A percentile compares a stretch with the other conserved stretches of the same genome.
Evolutionary conservation across 2,797 vertebrate genomes (phyloP).

Genomic region (Amblyraja radiata): DNA sequence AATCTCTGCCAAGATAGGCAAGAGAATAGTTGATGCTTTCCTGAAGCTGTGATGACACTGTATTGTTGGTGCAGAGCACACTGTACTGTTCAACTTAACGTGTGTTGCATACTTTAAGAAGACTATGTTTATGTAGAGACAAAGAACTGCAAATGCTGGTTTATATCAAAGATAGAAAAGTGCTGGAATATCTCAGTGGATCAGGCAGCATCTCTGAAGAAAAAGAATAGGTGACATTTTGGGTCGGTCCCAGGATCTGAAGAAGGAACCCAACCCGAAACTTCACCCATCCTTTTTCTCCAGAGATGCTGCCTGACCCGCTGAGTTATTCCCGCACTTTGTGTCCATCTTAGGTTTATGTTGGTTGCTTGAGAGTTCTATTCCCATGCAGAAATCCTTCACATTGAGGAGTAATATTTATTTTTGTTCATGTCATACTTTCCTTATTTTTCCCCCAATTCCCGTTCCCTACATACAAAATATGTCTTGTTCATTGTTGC

Average conservation of each 20-base stretch:
- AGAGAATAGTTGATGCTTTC: background rate
- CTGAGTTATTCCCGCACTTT: too few species aligned
- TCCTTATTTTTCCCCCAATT: background rate
- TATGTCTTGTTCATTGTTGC: background rate
- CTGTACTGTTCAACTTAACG: background rate
- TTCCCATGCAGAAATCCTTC: background rate
- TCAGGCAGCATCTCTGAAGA: too few species aligned
- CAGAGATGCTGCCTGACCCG: too few species aligned
- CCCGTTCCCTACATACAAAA: background rate
- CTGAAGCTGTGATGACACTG: background rate
- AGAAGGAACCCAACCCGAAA: too few species aligned
- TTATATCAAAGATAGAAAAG: too few species aligned
- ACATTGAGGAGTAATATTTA: background rate
- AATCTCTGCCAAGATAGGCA: background rate
- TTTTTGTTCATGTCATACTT: background rate
- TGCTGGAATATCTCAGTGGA: too few species aligned
- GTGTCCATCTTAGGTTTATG: too few species aligned
- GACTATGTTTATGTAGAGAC: background rate
- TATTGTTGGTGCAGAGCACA: background rate
- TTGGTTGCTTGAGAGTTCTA: background rate
- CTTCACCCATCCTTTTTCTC: too few species aligned
- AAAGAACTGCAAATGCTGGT: too few species aligned
- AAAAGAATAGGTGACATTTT: too few species aligned
- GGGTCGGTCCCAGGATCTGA: too few species aligned
- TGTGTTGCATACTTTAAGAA: background rate